These are phyloP conservation scores for Anadara kagoshimensis DNA, from an alignment of 1,140 invertebrate species.

Conservation along the genomic window DNA sequence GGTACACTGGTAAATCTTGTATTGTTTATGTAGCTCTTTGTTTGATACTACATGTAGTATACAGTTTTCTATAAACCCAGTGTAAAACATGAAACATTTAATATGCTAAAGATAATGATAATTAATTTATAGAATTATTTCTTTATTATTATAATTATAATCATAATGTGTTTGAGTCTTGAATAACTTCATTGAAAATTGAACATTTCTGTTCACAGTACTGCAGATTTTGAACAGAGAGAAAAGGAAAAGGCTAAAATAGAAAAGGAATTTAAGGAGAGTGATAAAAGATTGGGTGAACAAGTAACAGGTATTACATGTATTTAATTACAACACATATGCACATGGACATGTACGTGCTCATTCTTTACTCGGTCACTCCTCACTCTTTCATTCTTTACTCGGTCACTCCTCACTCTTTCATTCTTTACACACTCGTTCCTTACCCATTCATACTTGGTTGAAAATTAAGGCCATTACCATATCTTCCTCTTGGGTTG, in stretches of 20 bases:
- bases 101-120: background rate
- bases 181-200: background rate
- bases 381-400: too few species aligned
- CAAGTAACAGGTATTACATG: constrained; percentile 81
- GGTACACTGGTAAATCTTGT: too few species aligned
- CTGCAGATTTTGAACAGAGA: constrained; percentile 94
- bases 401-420: too few species aligned
- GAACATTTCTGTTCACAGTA: constrained; percentile 70
- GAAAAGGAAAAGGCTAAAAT: constrained; percentile 95
- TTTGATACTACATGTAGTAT: too few species aligned
- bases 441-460: too few species aligned
- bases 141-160: background rate
- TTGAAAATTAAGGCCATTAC: too few species aligned
- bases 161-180: background rate
- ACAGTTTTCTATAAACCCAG: too few species aligned
- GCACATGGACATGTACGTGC: too few species aligned
- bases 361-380: too few species aligned
- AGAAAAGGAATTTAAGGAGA: constrained; percentile 93
- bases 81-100: background rate
- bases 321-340: background rate
- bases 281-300: constrained; percentile 90
- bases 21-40: too few species aligned
- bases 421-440: too few species aligned
- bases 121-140: background rate
- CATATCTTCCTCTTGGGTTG: too few species aligned